Conservation (phyloP, 2,888 invertebrate species). For the Cantharis nigra region DNA sequence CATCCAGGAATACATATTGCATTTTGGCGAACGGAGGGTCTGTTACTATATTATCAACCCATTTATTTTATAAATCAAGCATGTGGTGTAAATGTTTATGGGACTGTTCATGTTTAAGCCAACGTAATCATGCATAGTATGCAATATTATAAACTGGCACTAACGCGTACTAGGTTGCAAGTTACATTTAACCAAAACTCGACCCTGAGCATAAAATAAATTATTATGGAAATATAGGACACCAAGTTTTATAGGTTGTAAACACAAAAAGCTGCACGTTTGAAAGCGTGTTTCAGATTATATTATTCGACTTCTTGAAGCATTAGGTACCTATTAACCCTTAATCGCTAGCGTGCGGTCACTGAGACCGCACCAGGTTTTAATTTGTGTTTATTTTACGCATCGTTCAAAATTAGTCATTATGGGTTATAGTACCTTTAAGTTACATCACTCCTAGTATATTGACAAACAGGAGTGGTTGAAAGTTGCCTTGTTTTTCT, state of each 20-base stretch:
- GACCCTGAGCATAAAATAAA: conserved; percentile 34
- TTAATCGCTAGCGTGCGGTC: too few relatives aligned
- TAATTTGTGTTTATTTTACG: too few relatives aligned
- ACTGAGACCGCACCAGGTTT: too few relatives aligned
- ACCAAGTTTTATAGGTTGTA: conserved; percentile 48
- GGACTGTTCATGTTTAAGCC: conserved; percentile 34
- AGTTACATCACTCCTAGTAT: too few relatives aligned
- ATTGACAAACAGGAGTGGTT: too few relatives aligned
- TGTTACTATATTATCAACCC: conserved; percentile 38
- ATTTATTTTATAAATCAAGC: conserved; percentile 41
- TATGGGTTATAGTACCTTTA: too few relatives aligned
- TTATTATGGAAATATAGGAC: conserved; percentile 44
- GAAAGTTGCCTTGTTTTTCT: too few relatives aligned
- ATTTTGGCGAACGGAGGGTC: conserved; percentile 38
- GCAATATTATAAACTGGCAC: conserved; percentile 29
- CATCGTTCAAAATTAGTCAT: too few relatives aligned
- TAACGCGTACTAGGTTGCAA: conserved; percentile 16
- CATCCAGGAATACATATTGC: conserved; percentile 38
- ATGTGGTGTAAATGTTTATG: conserved; percentile 40
- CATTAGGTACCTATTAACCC: neutral
- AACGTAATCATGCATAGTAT: conserved; percentile 36
- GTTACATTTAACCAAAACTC: conserved; percentile 19
- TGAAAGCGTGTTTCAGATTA: conserved; percentile 28
- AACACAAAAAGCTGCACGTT: conserved; percentile 37
- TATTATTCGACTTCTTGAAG: neutral